These are phyloP conservation scores for Parnassius mnemosyne DNA, from an alignment of 2,888 invertebrate species.

Conservation along the genomic window DNA sequence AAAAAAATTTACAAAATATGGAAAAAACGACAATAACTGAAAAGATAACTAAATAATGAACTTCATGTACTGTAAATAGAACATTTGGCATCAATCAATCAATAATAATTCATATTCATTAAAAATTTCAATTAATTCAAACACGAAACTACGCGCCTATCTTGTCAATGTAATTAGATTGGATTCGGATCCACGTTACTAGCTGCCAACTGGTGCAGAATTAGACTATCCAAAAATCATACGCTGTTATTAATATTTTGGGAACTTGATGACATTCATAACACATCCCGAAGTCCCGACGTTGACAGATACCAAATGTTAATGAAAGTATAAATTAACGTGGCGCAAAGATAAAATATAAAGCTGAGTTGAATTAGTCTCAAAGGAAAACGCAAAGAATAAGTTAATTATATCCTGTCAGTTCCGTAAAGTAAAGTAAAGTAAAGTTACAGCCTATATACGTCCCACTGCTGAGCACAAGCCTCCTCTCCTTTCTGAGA, in stretches of 20 bases:
- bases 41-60: too few species aligned
- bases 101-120: too few species aligned
- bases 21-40: too few species aligned
- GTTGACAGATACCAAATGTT: constrained; percentile 9
- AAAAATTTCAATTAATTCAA: too few species aligned
- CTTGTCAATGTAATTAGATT: neutral
- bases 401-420: neutral
- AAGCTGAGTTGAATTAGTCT: neutral
- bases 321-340: constrained; percentile 8
- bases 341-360: neutral
- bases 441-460: too few species aligned
- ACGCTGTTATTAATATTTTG: constrained; percentile 15
- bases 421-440: too few species aligned
- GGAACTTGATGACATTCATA: constrained; percentile 10
- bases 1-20: too few species aligned
- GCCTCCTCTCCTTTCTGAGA: too few species aligned
- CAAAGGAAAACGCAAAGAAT: neutral
- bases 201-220: constrained; percentile 11
- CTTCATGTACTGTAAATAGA: too few species aligned
- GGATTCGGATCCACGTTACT: neutral
- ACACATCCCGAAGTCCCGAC: neutral
- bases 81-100: too few species aligned
- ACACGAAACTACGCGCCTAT: neutral
- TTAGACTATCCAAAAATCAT: constrained; percentile 12
- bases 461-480: too few species aligned